These are phyloP conservation scores for Halcyon chelicuti DNA, from an alignment of 2,797 vertebrate genomes.

Conservation along the genomic window DNA sequence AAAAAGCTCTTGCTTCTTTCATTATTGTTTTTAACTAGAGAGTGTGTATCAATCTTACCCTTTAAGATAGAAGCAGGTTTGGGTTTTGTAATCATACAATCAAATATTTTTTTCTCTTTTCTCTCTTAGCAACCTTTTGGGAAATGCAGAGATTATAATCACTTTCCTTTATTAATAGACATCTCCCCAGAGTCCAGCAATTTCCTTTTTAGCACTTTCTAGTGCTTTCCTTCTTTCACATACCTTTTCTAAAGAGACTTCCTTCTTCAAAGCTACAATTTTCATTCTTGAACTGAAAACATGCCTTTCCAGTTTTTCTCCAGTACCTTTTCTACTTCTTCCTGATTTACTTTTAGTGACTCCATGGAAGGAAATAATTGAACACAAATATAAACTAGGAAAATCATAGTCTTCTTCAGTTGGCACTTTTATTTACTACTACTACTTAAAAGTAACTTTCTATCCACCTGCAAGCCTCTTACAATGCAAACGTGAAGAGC, in stretches of 20 bases:
- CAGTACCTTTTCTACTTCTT: not conserved
- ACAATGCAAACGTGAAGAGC: not conserved
- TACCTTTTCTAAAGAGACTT: not conserved
- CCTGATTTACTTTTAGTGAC: not conserved
- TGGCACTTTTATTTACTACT: not conserved
- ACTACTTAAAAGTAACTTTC: not conserved
- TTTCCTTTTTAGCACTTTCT: not conserved
- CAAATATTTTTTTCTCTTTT: not conserved
- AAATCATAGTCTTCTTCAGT: not conserved
- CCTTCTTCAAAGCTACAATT: not conserved
- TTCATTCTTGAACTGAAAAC: not conserved
- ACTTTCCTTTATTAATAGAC: not conserved
- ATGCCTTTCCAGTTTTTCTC: not conserved
- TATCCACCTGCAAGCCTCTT: not conserved
- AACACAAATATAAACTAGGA: not conserved
- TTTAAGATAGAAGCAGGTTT: not conserved
- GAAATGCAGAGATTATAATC: not conserved
- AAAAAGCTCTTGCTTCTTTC: not conserved
- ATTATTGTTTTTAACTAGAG: not conserved
- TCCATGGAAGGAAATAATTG: not conserved
- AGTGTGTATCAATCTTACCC: not conserved
- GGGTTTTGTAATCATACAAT: not conserved
- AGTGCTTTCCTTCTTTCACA: not conserved
- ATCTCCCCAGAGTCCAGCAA: not conserved
- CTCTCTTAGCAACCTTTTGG: not conserved